phyloP scores from a whole-genome alignment of 2,797 vertebrate genomes.

The Synanceia verrucosa region DNA sequence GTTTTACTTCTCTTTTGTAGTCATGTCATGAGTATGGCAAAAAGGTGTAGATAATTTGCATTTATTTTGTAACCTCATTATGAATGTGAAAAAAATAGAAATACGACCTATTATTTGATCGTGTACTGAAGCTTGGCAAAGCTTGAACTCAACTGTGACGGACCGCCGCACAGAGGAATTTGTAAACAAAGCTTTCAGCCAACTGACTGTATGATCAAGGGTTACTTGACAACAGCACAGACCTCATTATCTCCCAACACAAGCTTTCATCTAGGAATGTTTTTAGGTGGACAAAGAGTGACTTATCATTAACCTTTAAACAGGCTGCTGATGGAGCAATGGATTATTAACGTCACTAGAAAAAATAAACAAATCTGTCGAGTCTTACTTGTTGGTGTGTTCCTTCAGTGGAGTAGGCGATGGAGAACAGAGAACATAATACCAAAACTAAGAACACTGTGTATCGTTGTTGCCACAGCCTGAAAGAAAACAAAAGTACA shows the following conservation, averaged over 20 bases:
- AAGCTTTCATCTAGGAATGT: not conserved
- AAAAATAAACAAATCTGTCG: constrained; percentile 10
- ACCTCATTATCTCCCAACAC: constrained; percentile 19
- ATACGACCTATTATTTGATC: too few species aligned
- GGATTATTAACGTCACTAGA: constrained; percentile 49
- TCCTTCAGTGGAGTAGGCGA: constrained; percentile 93
- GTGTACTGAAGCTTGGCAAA: not conserved
- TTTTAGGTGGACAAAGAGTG: constrained; percentile 12
- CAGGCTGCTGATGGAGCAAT: constrained; percentile 19
- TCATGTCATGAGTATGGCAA: not conserved
- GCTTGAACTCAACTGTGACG: constrained; percentile 13
- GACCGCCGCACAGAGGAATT: constrained; percentile 5
- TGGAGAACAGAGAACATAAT: constrained; percentile 85
- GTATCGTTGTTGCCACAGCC: constrained; percentile 91
- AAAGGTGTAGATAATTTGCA: not conserved
- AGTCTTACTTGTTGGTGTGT: constrained; percentile 91
- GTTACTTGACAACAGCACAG: constrained; percentile 53
- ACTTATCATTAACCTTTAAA: constrained; percentile 71
- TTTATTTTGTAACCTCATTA: not conserved
- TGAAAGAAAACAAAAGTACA: constrained; percentile 60
- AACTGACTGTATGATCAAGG: constrained; percentile 42
- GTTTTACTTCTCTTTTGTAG: not conserved
- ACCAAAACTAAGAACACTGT: constrained; percentile 84
- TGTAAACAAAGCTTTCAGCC: constrained; percentile 19
- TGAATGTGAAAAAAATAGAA: not conserved